Percentiles rank a stretch among this genome's conserved stretches.
These are phyloP conservation scores for Prosapia bicincta DNA, from an alignment of 2,888 invertebrate genomes.

Conservation along the genomic window DNA sequence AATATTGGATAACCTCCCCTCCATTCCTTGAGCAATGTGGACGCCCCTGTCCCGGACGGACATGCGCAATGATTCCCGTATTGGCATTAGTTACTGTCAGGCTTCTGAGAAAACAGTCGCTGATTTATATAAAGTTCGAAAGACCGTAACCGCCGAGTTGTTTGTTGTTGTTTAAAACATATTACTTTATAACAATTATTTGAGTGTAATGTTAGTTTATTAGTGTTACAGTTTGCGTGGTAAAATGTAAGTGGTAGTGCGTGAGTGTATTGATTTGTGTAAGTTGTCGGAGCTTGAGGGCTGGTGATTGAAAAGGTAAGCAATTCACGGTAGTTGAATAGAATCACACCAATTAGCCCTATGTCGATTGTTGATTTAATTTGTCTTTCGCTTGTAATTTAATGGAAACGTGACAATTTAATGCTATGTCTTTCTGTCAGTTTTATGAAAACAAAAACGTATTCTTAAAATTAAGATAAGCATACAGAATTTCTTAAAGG, in stretches of 20 bases:
- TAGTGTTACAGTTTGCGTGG: not conserved
- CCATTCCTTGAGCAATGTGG: not conserved
- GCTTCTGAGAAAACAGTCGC: not conserved
- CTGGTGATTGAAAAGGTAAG: not conserved
- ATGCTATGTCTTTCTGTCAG: no score
- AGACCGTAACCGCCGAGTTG: not conserved
- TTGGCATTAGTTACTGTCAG: not conserved
- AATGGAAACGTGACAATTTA: no score
- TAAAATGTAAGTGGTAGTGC: not conserved
- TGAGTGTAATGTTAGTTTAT: not conserved
- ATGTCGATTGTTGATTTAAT: no score
- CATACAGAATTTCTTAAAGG: no score
- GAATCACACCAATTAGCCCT: no score
- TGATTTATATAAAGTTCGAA: not conserved
- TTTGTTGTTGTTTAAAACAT: not conserved
- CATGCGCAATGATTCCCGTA: not conserved
- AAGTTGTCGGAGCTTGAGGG: not conserved
- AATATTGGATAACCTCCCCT: not conserved
- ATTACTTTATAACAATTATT: not conserved
- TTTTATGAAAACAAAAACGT: no score
- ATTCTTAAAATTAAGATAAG: no score
- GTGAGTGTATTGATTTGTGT: not conserved
- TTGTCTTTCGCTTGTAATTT: no score
- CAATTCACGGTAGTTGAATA: not conserved
- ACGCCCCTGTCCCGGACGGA: not conserved